Conservation (phyloP, 2,888 invertebrate species). For the Xestia rhomboidea region DNA sequence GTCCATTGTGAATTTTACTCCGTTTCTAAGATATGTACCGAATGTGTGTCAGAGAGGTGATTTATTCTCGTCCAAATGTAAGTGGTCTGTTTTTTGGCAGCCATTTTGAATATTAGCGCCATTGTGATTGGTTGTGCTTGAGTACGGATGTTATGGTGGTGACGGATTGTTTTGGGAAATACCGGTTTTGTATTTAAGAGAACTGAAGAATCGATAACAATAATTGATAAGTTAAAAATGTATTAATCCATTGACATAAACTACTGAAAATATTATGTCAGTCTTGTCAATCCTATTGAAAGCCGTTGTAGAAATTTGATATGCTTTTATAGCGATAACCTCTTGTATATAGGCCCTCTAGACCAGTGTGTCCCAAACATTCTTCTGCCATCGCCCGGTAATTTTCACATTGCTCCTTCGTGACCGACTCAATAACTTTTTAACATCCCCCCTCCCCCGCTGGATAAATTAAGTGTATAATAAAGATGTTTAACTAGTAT, state of each 20-base stretch:
- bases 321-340: background rate
- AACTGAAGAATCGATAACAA: background rate
- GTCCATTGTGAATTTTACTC: constrained; percentile 72
- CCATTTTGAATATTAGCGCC: constrained; percentile 45
- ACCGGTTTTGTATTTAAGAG: background rate
- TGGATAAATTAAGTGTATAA: no score
- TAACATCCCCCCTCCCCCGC: no score
- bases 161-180: background rate
- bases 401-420: no score
- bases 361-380: no score
- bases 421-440: no score
- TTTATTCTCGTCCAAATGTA: constrained; percentile 60
- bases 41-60: constrained; percentile 59
- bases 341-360: background rate
- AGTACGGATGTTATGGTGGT: background rate
- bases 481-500: no score
- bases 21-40: constrained; percentile 58
- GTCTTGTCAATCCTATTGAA: background rate
- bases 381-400: no score
- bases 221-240: background rate
- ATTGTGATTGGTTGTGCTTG: constrained; percentile 38
- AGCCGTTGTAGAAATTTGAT: background rate
- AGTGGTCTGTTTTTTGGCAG: constrained; percentile 49
- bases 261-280: background rate
- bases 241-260: background rate